Evolutionary conservation across 2,888 invertebrate species (phyloP), one percentile per base, ranked within the genome.

Genomic region (Escarpia spicata): DNA sequence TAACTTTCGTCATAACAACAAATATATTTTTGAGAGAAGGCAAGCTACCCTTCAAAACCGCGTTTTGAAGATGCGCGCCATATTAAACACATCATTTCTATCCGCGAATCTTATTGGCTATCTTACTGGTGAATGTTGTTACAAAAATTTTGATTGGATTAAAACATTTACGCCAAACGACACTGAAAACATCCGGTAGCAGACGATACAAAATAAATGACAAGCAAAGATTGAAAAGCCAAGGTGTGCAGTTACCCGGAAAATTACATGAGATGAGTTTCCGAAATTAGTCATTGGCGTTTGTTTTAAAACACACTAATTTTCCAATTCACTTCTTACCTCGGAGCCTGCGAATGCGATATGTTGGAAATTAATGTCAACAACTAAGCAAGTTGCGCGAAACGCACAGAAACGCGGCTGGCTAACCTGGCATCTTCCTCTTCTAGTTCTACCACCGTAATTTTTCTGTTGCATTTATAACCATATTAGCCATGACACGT

Each of bases 171-270:
- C 26, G 75, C 75, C 75, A 75, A 75, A 75, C 75, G 75, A 75
- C 75, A 75, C n/a, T n/a, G n/a, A 75, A 75, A 75, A 75, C 75
- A 75, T 75, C 75, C 75, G 75, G 75, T 75, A 75, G 75, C 75
- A 75, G 75, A 75, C 75, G 75, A 75, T 75, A 75, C 4, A n/a
- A 26, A 75, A 75, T 19, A 75, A 75, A 26, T 75, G 26, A 75
- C 6, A 75, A 52, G 15, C 52, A 9, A 15, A 52, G 52, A 9
- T 52, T 15, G 52, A 9, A 52, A 52, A 37, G 37, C 37, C 37
- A 37, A 75, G 75, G 75, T 75, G 3, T 75, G 75, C 26, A 75
- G 26, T 75, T 75, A 6, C 19, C 75, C 26, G 75, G 26, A n/a
- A 75, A 60, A 60, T 60, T 60, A 60, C 26, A 19, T 75, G 75